Evolutionary conservation across 2,797 vertebrate species (phyloP), one percentile per base, ranked within the genome.

Genomic region (Gymnodraco acuticeps): DNA sequence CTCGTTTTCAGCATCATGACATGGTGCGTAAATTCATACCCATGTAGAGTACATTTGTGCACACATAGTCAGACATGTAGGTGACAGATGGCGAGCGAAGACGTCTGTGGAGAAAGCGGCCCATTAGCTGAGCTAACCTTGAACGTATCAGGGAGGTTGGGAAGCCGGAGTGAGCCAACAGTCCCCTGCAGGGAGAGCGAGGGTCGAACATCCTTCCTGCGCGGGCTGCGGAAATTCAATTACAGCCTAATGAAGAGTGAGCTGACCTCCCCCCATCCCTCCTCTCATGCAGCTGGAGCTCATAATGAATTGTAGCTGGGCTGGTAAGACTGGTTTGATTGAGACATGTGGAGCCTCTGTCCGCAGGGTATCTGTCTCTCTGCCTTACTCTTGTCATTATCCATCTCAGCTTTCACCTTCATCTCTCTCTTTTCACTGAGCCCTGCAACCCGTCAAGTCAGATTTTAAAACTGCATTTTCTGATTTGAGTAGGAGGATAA

Each of bases 231-330:
- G 87, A 91, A 91, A 91, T 91, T 91, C 91, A 89, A 91, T 92
- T 91, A 89, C 78, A 82, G 85, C 48, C 85, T 92, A 90, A 92
- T 88, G 89, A 91, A 88, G 89, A 91, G 84, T 82, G 85, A 90
- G 77, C 80, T 77, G 83, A 88, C 88, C 88, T 84, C 86, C 55
- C 58, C 50, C 46, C 54, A 15, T 33, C 15, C 53, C 19, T 50
- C 48, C 45, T 59, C 63, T 55, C 69, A 52, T 45, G 61, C 72
- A 71, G 76, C 77, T 76, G 67, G 73, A 81, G 81, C 78, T 84
- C 84, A 85, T 81, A 73, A 79, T 74, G 65, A 64, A 78, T 64
- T 78, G 83, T 41, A 73, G 74, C 46, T 3, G 59, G 46, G 72
- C 73, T 78, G 66, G 19, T 48, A 17, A 17, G 46, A 59, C 70